These are phyloP conservation scores for Natator depressus DNA, from an alignment of 2,113 vertebrate species.

Conservation along the genomic window DNA sequence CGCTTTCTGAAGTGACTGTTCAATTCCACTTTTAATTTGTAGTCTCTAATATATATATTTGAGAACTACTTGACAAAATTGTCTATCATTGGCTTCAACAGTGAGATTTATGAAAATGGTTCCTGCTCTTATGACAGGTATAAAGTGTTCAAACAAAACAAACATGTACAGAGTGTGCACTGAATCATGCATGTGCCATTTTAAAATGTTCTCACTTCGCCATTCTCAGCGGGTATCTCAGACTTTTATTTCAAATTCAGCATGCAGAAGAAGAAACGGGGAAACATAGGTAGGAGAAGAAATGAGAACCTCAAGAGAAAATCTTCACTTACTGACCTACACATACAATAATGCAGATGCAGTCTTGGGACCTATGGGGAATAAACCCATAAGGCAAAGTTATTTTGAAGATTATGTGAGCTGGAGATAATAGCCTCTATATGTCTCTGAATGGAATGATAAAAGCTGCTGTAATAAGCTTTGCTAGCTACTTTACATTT, in stretches of 20 bases:
- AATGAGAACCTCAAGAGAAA: neutral
- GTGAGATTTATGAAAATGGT: neutral
- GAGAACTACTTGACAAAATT: neutral
- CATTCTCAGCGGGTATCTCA: neutral
- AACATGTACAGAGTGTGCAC: neutral
- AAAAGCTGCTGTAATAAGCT: neutral
- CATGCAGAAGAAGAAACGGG: fast-evolving
- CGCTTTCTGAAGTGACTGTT: neutral
- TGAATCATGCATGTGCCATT: neutral
- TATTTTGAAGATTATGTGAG: neutral
- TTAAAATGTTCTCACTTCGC: neutral
- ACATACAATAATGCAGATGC: neutral
- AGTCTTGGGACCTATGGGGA: neutral
- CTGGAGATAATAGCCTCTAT: neutral
- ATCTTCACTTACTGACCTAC: neutral
- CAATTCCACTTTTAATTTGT: neutral
- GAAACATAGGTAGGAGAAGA: neutral
- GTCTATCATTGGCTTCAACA: neutral
- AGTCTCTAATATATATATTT: neutral
- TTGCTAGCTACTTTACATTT: neutral
- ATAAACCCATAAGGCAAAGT: neutral
- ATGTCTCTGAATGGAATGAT: neutral
- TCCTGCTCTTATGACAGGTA: neutral
- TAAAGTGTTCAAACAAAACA: neutral
- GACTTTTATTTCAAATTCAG: neutral